Percentiles rank a stretch among this genome's conserved stretches.
Evolutionary conservation across 1,140 invertebrate genomes (phyloP).

Genomic region (Sitodiplosis mosellana): DNA sequence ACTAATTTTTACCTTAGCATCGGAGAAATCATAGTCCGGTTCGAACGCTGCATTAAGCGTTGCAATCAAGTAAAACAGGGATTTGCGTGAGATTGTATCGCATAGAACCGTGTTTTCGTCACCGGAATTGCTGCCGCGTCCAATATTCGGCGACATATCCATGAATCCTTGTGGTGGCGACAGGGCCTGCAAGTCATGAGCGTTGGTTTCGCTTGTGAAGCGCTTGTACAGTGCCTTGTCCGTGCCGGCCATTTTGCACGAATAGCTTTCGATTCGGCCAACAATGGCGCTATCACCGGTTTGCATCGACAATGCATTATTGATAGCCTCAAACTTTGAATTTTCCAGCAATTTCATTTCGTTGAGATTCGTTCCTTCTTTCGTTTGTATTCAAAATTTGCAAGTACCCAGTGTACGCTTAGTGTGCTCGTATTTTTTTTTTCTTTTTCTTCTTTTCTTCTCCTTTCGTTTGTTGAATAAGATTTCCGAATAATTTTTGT

Average conservation of each 20-base stretch:
- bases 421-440: neutral
- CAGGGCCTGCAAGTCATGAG: conserved; percentile 77
- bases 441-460: neutral
- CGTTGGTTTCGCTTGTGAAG: conserved; percentile 57
- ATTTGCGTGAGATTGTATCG: conserved; percentile 90
- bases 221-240: conserved; percentile 88
- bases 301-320: conserved; percentile 72
- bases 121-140: conserved; percentile 59
- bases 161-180: conserved; percentile 66
- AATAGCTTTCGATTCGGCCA: conserved; percentile 91
- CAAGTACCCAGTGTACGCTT: too few relatives aligned
- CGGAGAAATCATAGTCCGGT: conserved; percentile 95
- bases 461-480: neutral
- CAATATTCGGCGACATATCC: conserved; percentile 44
- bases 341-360: conserved; percentile 90
- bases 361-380: too few relatives aligned
- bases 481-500: neutral
- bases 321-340: conserved; percentile 81
- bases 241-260: conserved; percentile 90
- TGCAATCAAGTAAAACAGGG: conserved; percentile 92
- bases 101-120: conserved; percentile 75
- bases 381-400: too few relatives aligned
- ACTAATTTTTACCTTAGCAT: conserved; percentile 63
- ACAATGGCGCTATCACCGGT: conserved; percentile 80
- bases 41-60: conserved; percentile 91